A percentile compares a stretch with the other conserved stretches of the same genome.
Evolutionary conservation across 2,888 invertebrate genomes (phyloP).

Genomic region (Athetis lepigone): DNA sequence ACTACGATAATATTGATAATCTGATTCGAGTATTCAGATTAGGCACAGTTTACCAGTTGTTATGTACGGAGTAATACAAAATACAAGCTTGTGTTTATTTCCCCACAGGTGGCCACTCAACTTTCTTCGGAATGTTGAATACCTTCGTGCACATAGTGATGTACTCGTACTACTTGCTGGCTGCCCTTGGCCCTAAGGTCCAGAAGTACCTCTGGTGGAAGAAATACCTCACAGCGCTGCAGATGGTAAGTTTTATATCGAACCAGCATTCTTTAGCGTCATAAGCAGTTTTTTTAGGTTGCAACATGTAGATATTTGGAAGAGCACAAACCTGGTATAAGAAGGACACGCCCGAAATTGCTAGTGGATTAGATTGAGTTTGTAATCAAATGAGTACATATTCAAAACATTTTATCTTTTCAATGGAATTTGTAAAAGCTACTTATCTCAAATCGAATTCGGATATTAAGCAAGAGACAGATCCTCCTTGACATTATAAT

Average conservation of each 20-base stretch:
- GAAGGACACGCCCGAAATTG: slow-evolving; percentile 5
- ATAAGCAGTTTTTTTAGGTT: not conserved
- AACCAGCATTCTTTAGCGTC: not conserved
- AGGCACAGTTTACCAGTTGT: too few species aligned
- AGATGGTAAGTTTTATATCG: slow-evolving; percentile 93
- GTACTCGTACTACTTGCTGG: slow-evolving; percentile 97
- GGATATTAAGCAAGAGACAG: slow-evolving; percentile 25
- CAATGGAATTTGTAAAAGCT: slow-evolving; percentile 18
- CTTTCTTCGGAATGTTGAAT: slow-evolving; percentile 98
- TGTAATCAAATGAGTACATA: not conserved
- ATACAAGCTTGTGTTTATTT: slow-evolving; percentile 11
- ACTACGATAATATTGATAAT: not conserved
- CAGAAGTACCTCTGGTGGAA: slow-evolving; percentile 99
- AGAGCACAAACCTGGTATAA: not conserved
- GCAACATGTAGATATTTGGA: not conserved
- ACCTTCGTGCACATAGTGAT: slow-evolving; percentile 98
- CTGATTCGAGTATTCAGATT: not conserved
- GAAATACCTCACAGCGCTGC: slow-evolving; percentile 96
- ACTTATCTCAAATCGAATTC: slow-evolving; percentile 10
- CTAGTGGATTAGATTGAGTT: not conserved
- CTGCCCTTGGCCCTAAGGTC: slow-evolving; percentile 96
- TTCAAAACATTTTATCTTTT: slow-evolving; percentile 11
- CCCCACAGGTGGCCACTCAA: slow-evolving; percentile 95
- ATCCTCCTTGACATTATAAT: slow-evolving; percentile 48
- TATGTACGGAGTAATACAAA: too few species aligned